Evolutionary conservation across 2,797 vertebrate species (phyloP).

Genomic region (Enteromius unitaeniatus): DNA sequence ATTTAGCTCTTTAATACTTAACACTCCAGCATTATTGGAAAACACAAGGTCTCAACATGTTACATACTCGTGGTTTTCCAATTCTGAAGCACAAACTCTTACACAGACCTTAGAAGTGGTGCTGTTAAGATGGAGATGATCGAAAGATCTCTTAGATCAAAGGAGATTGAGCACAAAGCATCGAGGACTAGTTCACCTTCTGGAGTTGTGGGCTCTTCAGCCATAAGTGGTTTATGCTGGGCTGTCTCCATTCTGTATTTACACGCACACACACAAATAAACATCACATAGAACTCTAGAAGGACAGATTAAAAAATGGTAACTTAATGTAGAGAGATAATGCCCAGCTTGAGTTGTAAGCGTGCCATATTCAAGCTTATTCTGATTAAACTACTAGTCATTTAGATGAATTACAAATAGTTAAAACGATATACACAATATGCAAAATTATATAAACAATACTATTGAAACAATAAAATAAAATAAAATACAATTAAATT

Average conservation of each 20-base stretch:
- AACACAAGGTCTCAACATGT: conserved; percentile 1
- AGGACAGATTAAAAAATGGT: conserved; percentile 35
- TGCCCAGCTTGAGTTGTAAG: not conserved
- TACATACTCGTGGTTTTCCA: not conserved
- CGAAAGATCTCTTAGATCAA: conserved; percentile 40
- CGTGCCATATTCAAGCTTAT: not conserved
- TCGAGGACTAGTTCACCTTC: conserved; percentile 48
- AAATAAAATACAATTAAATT: not conserved
- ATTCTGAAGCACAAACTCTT: conserved; percentile 4
- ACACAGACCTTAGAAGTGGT: conserved; percentile 27
- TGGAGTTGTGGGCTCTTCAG: conserved; percentile 44
- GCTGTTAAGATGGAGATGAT: conserved; percentile 44
- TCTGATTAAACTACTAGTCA: not conserved
- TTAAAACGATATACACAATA: not conserved
- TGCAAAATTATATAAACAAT: not conserved
- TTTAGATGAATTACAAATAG: not conserved
- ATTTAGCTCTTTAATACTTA: conserved; percentile 12
- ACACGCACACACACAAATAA: not conserved
- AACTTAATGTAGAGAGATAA: conserved; percentile 34
- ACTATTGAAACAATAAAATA: not conserved
- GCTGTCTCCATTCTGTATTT: conserved; percentile 34
- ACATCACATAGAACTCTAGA: not conserved
- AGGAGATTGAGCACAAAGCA: conserved; percentile 44
- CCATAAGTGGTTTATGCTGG: conserved; percentile 34
- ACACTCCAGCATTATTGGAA: conserved; percentile 22